Evolutionary conservation across 1,140 invertebrate genomes (phyloP).

Genomic region (Antheraea mylitta): DNA sequence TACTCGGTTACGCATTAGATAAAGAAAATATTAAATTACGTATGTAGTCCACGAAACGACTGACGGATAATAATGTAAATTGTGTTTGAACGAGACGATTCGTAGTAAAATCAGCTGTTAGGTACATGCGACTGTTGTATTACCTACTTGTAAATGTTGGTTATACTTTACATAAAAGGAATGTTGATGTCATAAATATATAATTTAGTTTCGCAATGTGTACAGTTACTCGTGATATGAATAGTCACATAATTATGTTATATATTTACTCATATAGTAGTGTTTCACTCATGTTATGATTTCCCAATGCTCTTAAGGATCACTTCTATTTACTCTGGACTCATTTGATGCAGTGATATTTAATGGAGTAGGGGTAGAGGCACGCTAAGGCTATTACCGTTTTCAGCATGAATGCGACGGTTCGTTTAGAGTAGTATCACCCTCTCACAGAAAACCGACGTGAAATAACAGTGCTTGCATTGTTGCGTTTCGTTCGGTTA

Average conservation of each 20-base stretch:
- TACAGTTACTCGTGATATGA: not conserved
- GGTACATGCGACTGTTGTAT: constrained; percentile 11
- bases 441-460: no score
- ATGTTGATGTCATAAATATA: constrained; percentile 23
- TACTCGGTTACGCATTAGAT: not conserved
- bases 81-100: constrained; percentile 20
- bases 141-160: constrained; percentile 14
- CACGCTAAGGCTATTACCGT: no score
- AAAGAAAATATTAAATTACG: constrained; percentile 4
- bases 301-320: no score
- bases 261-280: no score
- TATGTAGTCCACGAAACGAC: constrained; percentile 3
- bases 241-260: not conserved
- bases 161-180: constrained; percentile 22
- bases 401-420: no score
- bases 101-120: constrained; percentile 28
- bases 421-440: no score
- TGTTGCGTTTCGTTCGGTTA: no score
- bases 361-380: no score
- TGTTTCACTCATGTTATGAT: no score
- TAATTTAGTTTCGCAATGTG: not conserved
- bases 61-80: constrained; percentile 15
- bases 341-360: no score
- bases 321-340: no score
- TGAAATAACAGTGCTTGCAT: no score